Percentiles rank a stretch among this genome's conserved stretches.
phyloP scores from a whole-genome alignment of 2,888 invertebrate genomes.

The Nycteola revayana region DNA sequence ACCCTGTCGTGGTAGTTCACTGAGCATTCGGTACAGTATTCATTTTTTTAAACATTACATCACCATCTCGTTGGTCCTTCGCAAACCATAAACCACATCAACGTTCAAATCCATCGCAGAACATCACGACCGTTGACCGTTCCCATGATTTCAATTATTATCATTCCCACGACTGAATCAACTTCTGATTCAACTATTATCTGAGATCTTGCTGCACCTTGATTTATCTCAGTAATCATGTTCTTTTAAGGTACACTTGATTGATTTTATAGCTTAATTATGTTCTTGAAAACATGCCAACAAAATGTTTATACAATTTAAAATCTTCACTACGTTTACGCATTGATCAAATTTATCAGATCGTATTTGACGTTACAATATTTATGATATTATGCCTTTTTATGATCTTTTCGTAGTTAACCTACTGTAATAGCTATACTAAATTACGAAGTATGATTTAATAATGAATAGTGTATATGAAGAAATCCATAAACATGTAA shows the following conservation, averaged over 20 bases:
- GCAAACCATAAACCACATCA: slow-evolving; percentile 32
- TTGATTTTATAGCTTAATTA: slow-evolving; percentile 37
- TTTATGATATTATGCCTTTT: no score
- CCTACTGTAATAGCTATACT: no score
- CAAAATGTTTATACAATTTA: slow-evolving; percentile 18
- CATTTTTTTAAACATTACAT: no score
- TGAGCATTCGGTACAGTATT: no score
- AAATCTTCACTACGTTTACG: slow-evolving; percentile 18
- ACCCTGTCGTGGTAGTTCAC: no score
- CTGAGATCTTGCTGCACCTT: slow-evolving; percentile 30
- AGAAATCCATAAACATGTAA: no score
- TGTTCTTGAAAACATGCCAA: slow-evolving; percentile 30
- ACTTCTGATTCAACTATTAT: slow-evolving; percentile 44
- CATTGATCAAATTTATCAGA: no score
- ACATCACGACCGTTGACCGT: slow-evolving; percentile 53
- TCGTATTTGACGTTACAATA: no score
- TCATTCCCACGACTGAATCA: slow-evolving; percentile 56
- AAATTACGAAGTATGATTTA: no score
- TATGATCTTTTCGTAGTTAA: no score
- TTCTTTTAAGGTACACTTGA: slow-evolving; percentile 32
- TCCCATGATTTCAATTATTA: slow-evolving; percentile 57
- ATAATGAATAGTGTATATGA: no score
- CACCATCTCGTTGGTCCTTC: slow-evolving; percentile 21
- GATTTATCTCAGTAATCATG: slow-evolving; percentile 34
- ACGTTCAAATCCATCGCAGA: slow-evolving; percentile 37